phyloP scores from a whole-genome alignment of 2,113 vertebrate species.

The western clawed frog (Xenopus tropicalis) region DNA sequence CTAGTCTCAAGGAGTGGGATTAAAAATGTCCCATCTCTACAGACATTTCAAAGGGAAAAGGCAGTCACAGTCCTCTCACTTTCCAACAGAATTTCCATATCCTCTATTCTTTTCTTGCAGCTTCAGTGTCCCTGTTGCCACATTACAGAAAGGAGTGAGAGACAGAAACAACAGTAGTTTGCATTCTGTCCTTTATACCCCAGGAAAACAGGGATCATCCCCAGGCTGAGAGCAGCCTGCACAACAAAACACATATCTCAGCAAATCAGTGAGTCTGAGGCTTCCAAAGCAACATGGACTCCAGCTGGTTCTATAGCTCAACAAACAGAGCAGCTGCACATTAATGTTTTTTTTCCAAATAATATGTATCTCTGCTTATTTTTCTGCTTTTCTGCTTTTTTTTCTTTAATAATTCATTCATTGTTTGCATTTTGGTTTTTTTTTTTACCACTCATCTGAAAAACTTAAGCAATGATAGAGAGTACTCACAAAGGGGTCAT shows the following conservation, averaged over 20 bases:
- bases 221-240: constrained; percentile 22
- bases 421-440: neutral
- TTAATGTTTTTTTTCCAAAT: neutral
- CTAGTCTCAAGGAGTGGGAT: constrained; percentile 19
- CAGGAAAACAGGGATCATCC: constrained; percentile 5
- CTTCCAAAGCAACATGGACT: constrained; percentile 5
- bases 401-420: neutral
- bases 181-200: constrained; percentile 18
- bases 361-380: neutral
- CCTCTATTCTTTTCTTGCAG: neutral
- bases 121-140: constrained; percentile 25
- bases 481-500: too few relatives aligned
- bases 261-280: constrained; percentile 27
- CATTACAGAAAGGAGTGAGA: constrained; percentile 4
- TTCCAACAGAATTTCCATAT: constrained; percentile 21
- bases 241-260: constrained; percentile 19
- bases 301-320: constrained; percentile 1
- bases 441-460: too few relatives aligned
- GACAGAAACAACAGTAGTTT: constrained; percentile 25
- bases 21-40: constrained; percentile 11
- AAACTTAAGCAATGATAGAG: too few relatives aligned
- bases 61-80: neutral
- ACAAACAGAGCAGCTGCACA: constrained; percentile 29
- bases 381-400: constrained; percentile 7
- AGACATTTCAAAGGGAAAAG: constrained; percentile 31